Conservation (phyloP, 2,113 vertebrate species). For the Chascanopsetta lugubris region DNA sequence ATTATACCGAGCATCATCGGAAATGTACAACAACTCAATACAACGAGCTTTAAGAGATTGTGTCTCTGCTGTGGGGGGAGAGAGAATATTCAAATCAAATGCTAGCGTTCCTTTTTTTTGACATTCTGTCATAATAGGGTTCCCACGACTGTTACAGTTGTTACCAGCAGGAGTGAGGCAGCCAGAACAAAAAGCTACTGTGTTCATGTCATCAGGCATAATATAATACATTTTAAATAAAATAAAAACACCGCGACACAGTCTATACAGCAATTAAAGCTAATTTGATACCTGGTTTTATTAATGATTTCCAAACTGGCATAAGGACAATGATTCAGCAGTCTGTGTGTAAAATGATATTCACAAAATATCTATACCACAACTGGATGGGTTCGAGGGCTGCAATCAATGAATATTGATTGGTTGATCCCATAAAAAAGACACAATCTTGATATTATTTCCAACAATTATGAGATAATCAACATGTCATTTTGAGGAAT, state of each 20-base stretch:
- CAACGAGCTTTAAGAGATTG: not conserved
- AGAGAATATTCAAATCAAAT: constrained; percentile 10
- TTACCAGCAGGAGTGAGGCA: constrained; percentile 32
- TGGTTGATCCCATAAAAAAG: too few relatives aligned
- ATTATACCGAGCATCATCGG: constrained; percentile 41
- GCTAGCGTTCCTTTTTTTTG: constrained; percentile 11
- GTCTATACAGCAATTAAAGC: constrained; percentile 36
- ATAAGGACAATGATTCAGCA: constrained; percentile 9
- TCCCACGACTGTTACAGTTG: constrained; percentile 26
- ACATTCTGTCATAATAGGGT: constrained; percentile 24
- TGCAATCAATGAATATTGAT: too few relatives aligned
- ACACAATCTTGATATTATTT: too few relatives aligned
- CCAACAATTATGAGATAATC: too few relatives aligned
- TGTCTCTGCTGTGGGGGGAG: not conserved
- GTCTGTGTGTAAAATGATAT: not conserved
- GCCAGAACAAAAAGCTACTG: constrained; percentile 34
- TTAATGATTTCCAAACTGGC: constrained; percentile 27
- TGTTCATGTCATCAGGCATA: constrained; percentile 26
- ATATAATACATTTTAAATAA: constrained; percentile 26
- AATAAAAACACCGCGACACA: constrained; percentile 30
- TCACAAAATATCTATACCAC: not conserved
- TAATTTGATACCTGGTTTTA: constrained; percentile 34
- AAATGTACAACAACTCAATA: constrained; percentile 27
- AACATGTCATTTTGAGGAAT: too few relatives aligned
- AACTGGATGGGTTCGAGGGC: not conserved